Evolutionary conservation across 2,888 invertebrate species (phyloP).

Genomic region (Hypsopygia costalis): DNA sequence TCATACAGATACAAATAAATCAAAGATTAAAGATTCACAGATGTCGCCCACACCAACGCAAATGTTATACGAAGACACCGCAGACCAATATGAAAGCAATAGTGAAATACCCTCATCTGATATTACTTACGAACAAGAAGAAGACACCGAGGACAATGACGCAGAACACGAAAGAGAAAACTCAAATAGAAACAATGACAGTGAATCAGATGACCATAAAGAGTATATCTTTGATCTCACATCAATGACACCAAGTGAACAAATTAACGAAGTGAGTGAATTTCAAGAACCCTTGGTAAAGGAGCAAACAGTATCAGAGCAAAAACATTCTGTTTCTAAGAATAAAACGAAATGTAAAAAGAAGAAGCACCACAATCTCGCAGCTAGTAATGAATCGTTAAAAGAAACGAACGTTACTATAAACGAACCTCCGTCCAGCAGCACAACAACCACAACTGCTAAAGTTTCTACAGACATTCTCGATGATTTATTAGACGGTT

Average conservation of each 20-base stretch:
- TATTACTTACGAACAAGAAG: conserved; percentile 21
- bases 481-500: conserved; percentile 50
- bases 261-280: conserved; percentile 31
- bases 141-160: conserved; percentile 20
- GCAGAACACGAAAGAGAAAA: conserved; percentile 5
- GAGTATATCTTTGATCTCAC: conserved; percentile 52
- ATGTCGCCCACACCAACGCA: conserved; percentile 24
- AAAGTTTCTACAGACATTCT: conserved; percentile 43
- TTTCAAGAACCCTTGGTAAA: conserved; percentile 32
- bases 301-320: conserved; percentile 31
- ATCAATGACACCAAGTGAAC: conserved; percentile 29
- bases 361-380: conserved; percentile 46
- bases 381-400: conserved; percentile 26
- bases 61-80: conserved; percentile 30
- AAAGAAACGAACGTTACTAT: conserved; percentile 24
- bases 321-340: conserved; percentile 36
- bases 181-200: conserved; percentile 17
- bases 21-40: conserved; percentile 18
- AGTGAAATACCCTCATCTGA: conserved; percentile 24
- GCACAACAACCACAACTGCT: conserved; percentile 25
- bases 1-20: conserved; percentile 32
- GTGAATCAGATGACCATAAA: conserved; percentile 42
- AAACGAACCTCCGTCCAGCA: conserved; percentile 17
- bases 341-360: conserved; percentile 69
- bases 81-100: conserved; percentile 28